Evolutionary conservation across 2,797 vertebrate genomes (phyloP), one percentile per base, ranked within the genome.

Genomic region (Coracias cyanogaster): DNA sequence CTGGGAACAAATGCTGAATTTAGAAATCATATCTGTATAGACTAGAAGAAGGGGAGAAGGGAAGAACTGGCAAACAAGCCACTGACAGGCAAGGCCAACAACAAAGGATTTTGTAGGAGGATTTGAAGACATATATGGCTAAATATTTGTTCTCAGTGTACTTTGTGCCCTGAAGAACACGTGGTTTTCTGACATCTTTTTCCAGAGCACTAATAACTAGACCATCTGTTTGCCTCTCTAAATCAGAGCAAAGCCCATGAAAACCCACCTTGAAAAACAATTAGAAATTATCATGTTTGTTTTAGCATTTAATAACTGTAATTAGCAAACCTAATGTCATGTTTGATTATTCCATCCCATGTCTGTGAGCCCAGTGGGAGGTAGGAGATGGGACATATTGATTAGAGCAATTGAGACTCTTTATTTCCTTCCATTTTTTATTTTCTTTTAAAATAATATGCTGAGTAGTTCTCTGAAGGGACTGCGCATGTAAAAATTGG

Each of bases 291-390:
- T 90, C 69, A 92, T 41, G 80, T 93, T 97, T 95, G 76, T 93
- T 96, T 95, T 96, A 93, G 73, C 48, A 67, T 90, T 93, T 97
- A 96, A 91, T 95, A 97, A 95, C 80, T 82, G 80, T 95, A 86
- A 88, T 95, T 95, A 93, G 76, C 73, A 94, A 89, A 85, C 19
- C 35, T 93, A 94, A 96, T 94, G 83, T 73, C 83, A 91, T 90
- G 79, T 93, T 94, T 95, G 82, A 88, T 94, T 95, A 90, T 89
- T 90, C 58, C 55, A 90, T 71, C 49, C 55, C 55, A 45, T 91
- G 60, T 79, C 57, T 94, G 60, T 31, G 16, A 93, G 90, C 83
- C 71, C 61, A 74, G 45, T 67, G 80, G 80, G 88, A 94, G 77
- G 81, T 71, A 82, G 52, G 46, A 93, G 81, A 87, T 46, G 64